Conservation (phyloP, 92 coral and sea anemone species). For the Anthopleura xanthogrammica region DNA sequence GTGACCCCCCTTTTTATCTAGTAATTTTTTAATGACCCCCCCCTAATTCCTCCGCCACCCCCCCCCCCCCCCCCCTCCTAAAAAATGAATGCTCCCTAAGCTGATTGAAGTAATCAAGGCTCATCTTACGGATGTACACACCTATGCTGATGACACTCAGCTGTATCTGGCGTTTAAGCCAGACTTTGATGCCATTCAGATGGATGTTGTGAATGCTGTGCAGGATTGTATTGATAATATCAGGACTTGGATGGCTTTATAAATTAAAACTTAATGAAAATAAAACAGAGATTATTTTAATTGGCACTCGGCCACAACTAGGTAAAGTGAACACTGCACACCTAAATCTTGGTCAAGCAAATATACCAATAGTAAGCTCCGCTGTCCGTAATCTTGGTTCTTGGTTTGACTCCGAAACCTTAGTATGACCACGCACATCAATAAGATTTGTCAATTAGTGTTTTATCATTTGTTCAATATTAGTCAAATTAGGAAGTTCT, state of each 20-base stretch:
- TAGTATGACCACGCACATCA: background rate
- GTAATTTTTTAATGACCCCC: too few species aligned
- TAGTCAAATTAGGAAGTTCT: background rate
- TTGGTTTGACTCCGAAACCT: background rate
- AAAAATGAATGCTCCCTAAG: too few species aligned
- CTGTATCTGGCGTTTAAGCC: background rate
- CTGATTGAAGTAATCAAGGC: background rate
- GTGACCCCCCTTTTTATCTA: too few species aligned
- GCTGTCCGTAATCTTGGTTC: background rate
- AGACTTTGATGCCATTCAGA: background rate
- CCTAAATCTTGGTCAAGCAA: too few species aligned
- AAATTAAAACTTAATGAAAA: background rate
- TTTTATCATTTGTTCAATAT: background rate
- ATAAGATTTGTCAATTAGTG: background rate
- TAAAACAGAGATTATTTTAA: background rate
- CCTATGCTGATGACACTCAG: background rate
- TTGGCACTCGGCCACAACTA: background rate
- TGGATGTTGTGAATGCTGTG: background rate
- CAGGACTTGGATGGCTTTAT: background rate
- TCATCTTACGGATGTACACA: background rate
- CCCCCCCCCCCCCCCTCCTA: too few species aligned
- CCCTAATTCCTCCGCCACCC: too few species aligned
- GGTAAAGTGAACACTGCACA: too few species aligned
- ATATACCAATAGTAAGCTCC: too few species aligned
- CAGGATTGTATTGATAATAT: background rate